Base-by-base conservation (phyloP, 2,888 invertebrate genomes). In the Noctua janthina region DNA sequence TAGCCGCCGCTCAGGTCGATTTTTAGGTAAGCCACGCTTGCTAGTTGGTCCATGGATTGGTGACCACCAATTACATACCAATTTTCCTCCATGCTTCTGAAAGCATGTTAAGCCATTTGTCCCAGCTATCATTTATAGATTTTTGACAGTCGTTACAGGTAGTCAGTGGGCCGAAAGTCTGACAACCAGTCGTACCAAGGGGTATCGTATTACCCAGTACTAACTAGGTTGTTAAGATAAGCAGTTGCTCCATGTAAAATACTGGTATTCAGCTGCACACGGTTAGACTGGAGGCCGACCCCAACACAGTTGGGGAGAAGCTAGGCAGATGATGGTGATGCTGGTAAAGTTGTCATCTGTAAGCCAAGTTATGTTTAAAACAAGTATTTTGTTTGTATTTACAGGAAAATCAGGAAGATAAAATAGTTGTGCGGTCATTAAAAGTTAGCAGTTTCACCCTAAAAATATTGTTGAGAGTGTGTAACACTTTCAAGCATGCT, bases 381-480 rank as follows among this genome's bases (percentile, higher is more conserved):
- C 29, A 62, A 15, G 29, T 29, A 29, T 64, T 10, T n/a, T 68
- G 0, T 46, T 68, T 68, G 46, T 46, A 1, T 46, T 66, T 49
- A 49, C 92, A 97, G 97, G 90, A 90, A 39, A 88, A 92, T 66
- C 92, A 93, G 85, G 96, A 97, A 77, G 92, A 94, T 4, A 97
- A 96, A 91, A 81, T 93, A 15, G 81, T 93, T 2, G 39, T 94
- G n/a, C 94, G 97, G 81, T 94, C 95, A 64, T 88, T 97, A 11
- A 97, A 97, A 93, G 93, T 97, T 11, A 93, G 96, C 13, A 96
- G 94, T 88, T 97, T 97, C 87, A 94, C 95, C 4, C 89, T 97
- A 1, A 97, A 97, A 90, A 95, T 97, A 87, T 89, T 96, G 76
- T 78, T 96, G 29, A 97, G 95, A 91, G 89, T 97, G 6, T 95